Evolutionary conservation across 2,113 vertebrate genomes (phyloP).

Genomic region (Eretmochelys imbricata): DNA sequence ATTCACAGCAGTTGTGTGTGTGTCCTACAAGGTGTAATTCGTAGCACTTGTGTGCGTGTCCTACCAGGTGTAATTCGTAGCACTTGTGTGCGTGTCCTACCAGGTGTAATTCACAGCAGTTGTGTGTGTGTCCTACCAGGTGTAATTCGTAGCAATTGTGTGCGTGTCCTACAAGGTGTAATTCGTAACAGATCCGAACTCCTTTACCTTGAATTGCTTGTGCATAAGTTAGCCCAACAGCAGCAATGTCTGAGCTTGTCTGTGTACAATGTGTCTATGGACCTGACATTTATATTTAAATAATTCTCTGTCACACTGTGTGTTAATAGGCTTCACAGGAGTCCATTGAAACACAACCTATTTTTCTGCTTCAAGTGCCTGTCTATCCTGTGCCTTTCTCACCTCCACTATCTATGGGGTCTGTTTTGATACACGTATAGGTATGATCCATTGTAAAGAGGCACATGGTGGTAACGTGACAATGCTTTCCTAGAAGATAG

Average conservation of each 20-base stretch:
- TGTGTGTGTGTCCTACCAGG: too few relatives aligned
- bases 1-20: too few relatives aligned
- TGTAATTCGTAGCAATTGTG: too few relatives aligned
- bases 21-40: too few relatives aligned
- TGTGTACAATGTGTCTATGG: background rate
- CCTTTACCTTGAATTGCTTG: background rate
- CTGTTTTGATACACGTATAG: background rate
- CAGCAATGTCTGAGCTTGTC: background rate
- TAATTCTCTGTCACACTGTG: background rate
- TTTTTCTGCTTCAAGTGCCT: background rate
- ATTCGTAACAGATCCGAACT: background rate
- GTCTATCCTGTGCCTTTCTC: background rate
- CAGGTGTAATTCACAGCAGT: too few relatives aligned
- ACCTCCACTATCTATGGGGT: fast-evolving
- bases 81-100: too few relatives aligned
- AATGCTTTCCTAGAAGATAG: background rate
- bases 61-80: too few relatives aligned
- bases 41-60: too few relatives aligned
- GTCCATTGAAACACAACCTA: background rate
- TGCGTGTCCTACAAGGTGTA: too few relatives aligned
- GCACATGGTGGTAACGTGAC: fast-evolving
- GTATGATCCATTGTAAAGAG: background rate
- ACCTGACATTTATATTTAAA: background rate
- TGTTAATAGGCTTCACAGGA: background rate
- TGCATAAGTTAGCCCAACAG: background rate